Conservation (phyloP, 2,888 invertebrate genomes). For the Dermolepida albohirtum region DNA sequence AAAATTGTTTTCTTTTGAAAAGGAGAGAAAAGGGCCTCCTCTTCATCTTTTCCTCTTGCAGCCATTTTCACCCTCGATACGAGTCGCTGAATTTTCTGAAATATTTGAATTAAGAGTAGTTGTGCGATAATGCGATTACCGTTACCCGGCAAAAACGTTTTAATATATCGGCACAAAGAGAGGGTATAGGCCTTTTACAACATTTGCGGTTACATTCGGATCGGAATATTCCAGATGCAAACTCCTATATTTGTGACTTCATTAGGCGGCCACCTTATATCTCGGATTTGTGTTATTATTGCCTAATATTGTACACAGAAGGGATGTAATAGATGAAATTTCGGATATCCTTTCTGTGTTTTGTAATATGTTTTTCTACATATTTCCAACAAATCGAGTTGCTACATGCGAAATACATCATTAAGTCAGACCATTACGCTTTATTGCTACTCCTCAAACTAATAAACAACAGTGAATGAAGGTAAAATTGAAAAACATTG, state of each 20-base stretch:
- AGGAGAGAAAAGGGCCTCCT: not conserved
- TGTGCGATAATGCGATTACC: constrained; percentile 21
- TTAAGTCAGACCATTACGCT: too few species aligned
- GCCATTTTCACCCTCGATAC: not conserved
- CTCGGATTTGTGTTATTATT: too few species aligned
- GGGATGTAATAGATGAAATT: too few species aligned
- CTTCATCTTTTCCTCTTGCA: not conserved
- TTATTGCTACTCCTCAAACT: too few species aligned
- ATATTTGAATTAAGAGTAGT: constrained; percentile 18
- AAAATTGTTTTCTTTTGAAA: constrained; percentile 21
- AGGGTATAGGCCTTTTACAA: too few species aligned
- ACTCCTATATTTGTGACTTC: constrained; percentile 13
- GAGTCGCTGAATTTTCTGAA: not conserved
- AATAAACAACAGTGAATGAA: too few species aligned
- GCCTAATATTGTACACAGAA: too few species aligned
- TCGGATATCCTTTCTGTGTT: too few species aligned
- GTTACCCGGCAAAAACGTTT: constrained; percentile 6
- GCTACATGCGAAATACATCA: too few species aligned
- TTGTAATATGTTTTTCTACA: too few species aligned
- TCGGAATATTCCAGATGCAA: constrained; percentile 1
- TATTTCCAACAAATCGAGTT: too few species aligned
- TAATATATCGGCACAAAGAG: constrained; percentile 6
- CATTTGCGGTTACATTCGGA: constrained; percentile 11
- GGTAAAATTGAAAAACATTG: too few species aligned
- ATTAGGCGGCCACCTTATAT: constrained; percentile 2